A percentile compares a stretch with the other conserved stretches of the same genome.
phyloP scores from a whole-genome alignment of 1,140 invertebrate species.

The Antheraea mylitta region DNA sequence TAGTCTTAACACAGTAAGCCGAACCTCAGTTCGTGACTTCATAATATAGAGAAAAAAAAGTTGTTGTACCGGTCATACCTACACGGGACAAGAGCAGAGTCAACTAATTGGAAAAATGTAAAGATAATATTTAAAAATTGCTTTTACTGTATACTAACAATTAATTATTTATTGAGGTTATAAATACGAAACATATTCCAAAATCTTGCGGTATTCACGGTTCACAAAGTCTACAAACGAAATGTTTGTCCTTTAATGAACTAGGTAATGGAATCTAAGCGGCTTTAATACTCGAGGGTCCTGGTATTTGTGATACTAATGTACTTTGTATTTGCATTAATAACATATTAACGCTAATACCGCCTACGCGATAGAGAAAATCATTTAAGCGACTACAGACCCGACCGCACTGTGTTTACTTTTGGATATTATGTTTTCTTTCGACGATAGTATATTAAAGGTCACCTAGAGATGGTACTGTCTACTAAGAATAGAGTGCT shows the following conservation, averaged over 20 bases:
- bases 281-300: neutral
- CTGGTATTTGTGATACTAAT: conserved; percentile 2
- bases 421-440: no score
- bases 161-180: no score
- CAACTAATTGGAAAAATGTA: no score
- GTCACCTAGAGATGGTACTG: neutral
- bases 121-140: no score
- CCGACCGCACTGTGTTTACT: no score
- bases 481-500: no score
- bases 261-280: conserved; percentile 1
- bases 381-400: neutral
- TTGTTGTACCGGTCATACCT: no score
- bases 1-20: no score
- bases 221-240: neutral
- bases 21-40: no score
- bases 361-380: neutral
- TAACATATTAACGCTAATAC: neutral
- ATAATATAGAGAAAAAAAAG: no score
- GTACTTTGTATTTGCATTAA: neutral
- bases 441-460: neutral
- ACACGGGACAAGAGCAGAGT: no score
- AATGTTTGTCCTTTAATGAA: neutral
- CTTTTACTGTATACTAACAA: no score
- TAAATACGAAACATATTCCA: neutral
- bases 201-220: neutral